A percentile compares a stretch with the other conserved stretches of the same genome.
Conservation (phyloP, 2,888 invertebrate genomes). For the Rapana venosa region DNA sequence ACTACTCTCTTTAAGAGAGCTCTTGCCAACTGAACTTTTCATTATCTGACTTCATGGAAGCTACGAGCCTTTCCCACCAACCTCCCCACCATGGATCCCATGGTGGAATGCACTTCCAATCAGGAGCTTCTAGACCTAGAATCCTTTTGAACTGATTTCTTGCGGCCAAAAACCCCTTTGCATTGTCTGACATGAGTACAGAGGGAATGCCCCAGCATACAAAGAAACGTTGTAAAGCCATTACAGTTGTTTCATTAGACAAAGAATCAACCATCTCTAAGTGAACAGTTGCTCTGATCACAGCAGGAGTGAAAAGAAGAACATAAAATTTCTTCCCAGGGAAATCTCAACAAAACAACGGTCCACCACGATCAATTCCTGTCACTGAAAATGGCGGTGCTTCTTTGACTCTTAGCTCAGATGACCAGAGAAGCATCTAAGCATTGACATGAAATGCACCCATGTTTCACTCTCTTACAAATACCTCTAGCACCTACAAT, state of each 20-base stretch:
- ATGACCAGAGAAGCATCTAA: slow-evolving; percentile 19
- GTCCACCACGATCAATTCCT: slow-evolving; percentile 44
- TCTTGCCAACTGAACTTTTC: slow-evolving; percentile 2
- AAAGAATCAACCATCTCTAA: slow-evolving; percentile 26
- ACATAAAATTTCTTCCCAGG: slow-evolving; percentile 26
- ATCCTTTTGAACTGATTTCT: not conserved
- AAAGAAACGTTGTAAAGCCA: slow-evolving; percentile 31
- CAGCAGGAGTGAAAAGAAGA: slow-evolving; percentile 22
- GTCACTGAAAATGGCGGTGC: slow-evolving; percentile 37
- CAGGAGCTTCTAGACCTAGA: not conserved
- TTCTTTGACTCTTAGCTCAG: not conserved
- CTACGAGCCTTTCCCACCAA: slow-evolving; percentile 43
- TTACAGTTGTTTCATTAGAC: not conserved
- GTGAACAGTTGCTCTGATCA: slow-evolving; percentile 31
- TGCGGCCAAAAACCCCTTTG: not conserved
- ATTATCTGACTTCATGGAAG: slow-evolving; percentile 29
- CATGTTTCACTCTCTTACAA: too few relatives aligned
- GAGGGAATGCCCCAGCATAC: not conserved
- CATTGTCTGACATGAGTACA: too few relatives aligned
- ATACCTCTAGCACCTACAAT: slow-evolving; percentile 27
- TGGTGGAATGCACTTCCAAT: slow-evolving; percentile 43
- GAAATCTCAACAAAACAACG: slow-evolving; percentile 26
- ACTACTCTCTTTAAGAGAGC: not conserved
- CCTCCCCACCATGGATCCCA: slow-evolving; percentile 46
- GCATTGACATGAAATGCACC: too few relatives aligned